Percentiles rank a stretch among this genome's conserved stretches.
Evolutionary conservation across 2,888 invertebrate species (phyloP).

Genomic region (Acleris laterana): DNA sequence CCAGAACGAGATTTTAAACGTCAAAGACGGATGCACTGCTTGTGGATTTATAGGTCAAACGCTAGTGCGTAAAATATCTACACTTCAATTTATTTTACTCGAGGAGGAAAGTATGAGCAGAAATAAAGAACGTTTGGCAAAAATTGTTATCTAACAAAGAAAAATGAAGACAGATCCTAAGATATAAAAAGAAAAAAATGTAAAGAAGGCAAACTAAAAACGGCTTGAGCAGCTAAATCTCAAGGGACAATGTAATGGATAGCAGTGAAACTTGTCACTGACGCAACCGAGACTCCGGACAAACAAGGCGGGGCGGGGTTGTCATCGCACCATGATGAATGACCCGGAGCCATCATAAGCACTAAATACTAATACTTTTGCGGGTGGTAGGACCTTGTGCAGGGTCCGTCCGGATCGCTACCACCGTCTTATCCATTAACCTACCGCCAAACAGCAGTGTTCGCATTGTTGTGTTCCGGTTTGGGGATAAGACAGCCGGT

Average conservation of each 20-base stretch:
- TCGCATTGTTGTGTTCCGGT: too few species aligned
- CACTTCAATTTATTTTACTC: too few species aligned
- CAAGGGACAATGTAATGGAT: constrained; percentile 51
- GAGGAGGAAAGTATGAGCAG: too few species aligned
- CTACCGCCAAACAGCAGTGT: too few species aligned
- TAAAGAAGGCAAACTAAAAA: constrained; percentile 11
- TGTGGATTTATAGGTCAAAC: constrained; percentile 23
- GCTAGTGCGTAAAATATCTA: neutral
- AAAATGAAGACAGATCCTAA: neutral
- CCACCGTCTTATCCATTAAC: too few species aligned
- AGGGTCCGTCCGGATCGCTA: too few species aligned
- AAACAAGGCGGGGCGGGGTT: constrained; percentile 40
- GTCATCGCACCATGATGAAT: constrained; percentile 45
- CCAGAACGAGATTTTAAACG: constrained; percentile 35
- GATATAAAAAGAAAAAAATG: neutral
- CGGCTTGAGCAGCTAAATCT: constrained; percentile 10
- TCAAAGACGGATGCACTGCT: constrained; percentile 25
- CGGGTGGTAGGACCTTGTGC: too few species aligned
- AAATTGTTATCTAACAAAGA: too few species aligned
- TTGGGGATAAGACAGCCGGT: too few species aligned
- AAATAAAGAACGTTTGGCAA: too few species aligned
- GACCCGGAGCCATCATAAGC: constrained; percentile 23
- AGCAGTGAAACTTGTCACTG: constrained; percentile 41
- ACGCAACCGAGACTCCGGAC: constrained; percentile 38
- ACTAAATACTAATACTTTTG: too few species aligned